Evolutionary conservation across 2,888 invertebrate species (phyloP).

Genomic region (Keiferia lycopersicella): DNA sequence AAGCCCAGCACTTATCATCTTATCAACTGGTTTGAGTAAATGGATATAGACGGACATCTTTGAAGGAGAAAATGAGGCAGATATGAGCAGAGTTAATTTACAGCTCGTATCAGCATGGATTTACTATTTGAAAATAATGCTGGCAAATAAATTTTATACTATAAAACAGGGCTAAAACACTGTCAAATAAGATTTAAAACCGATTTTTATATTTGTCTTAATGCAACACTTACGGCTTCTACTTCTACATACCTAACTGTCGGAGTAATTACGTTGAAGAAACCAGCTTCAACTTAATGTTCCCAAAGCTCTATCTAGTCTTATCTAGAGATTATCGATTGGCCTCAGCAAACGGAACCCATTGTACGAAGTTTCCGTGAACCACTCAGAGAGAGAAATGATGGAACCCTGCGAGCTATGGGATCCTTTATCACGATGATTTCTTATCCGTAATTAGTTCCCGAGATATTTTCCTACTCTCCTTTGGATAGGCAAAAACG

Average conservation of each 20-base stretch:
- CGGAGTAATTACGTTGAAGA: too few species aligned
- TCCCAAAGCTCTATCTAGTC: background rate
- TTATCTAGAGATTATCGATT: constrained; percentile 18
- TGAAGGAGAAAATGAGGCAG: background rate
- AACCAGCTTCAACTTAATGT: background rate
- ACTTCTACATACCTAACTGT: too few species aligned
- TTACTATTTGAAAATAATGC: too few species aligned
- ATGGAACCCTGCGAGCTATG: constrained; percentile 23
- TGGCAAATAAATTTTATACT: too few species aligned
- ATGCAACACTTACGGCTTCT: too few species aligned
- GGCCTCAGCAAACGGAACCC: background rate
- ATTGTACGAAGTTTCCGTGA: constrained; percentile 21
- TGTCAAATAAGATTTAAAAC: background rate
- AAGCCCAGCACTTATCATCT: constrained; percentile 37
- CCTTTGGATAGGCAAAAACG: background rate
- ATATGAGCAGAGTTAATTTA: too few species aligned
- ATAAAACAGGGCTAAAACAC: too few species aligned
- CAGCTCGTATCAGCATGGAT: too few species aligned
- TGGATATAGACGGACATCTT: background rate
- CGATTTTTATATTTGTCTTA: too few species aligned
- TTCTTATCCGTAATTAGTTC: constrained; percentile 26
- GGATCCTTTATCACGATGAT: constrained; percentile 23
- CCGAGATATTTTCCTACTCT: constrained; percentile 14
- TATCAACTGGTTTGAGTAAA: background rate
- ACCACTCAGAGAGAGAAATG: constrained; percentile 17